Conservation (phyloP, 2,113 vertebrate genomes). For the Galbula dea region DNA sequence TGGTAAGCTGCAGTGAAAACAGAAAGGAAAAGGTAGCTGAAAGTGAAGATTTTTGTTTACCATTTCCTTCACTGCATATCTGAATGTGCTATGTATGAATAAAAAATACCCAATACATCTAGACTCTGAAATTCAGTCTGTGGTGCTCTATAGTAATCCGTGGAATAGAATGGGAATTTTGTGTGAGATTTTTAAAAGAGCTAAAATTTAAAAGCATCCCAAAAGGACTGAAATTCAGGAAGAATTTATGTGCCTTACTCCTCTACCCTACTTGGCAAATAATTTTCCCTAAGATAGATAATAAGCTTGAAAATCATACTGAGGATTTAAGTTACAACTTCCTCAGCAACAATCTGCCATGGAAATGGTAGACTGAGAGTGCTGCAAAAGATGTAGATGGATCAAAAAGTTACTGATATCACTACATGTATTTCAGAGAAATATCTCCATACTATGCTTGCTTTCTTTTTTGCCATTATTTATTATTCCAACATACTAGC, state of each 20-base stretch:
- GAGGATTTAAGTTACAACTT: background rate
- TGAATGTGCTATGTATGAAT: background rate
- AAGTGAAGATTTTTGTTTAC: background rate
- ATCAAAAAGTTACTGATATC: background rate
- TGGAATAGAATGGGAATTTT: background rate
- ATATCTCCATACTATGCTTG: background rate
- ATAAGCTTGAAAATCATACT: background rate
- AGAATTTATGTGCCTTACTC: background rate
- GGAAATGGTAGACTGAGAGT: background rate
- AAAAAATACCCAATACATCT: background rate
- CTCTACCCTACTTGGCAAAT: background rate
- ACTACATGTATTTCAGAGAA: background rate
- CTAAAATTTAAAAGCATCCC: background rate
- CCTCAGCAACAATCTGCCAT: background rate
- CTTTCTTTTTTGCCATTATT: background rate
- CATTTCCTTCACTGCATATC: background rate
- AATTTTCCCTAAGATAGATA: background rate
- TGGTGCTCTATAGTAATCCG: background rate
- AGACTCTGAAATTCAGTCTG: background rate
- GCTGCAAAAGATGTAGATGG: background rate
- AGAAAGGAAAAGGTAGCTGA: background rate
- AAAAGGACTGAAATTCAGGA: background rate
- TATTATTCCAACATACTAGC: background rate
- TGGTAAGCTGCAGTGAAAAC: background rate
- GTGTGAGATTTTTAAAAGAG: background rate